Conservation (phyloP, 2,797 vertebrate species). For the Hoplostethus mediterraneus region DNA sequence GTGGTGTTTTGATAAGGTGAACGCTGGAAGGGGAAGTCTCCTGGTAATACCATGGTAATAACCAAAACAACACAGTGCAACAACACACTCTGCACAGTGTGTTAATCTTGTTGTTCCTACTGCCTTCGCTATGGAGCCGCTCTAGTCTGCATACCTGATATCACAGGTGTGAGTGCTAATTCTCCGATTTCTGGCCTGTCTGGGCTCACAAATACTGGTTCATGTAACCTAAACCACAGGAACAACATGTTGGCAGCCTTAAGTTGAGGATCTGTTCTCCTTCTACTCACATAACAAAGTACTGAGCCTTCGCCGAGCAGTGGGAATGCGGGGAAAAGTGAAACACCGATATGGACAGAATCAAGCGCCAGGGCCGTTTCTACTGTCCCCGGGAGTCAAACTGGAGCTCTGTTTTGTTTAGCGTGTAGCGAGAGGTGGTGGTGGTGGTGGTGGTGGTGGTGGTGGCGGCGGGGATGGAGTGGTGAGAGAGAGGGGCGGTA, state of each 20-base stretch:
- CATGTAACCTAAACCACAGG: not conserved
- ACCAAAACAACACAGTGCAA: no score
- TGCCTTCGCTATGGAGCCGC: not conserved
- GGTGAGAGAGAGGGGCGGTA: slow-evolving; percentile 9
- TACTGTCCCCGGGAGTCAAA: slow-evolving; percentile 7
- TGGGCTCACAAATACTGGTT: not conserved
- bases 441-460: slow-evolving; percentile 35
- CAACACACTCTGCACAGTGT: not conserved
- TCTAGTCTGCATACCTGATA: not conserved
- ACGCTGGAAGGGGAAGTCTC: not conserved
- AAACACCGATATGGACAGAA: not conserved
- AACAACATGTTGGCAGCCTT: slow-evolving; percentile 26
- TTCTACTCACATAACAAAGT: slow-evolving; percentile 1
- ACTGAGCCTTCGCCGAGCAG: not conserved
- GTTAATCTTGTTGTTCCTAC: not conserved
- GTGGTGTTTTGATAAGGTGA: slow-evolving; percentile 40
- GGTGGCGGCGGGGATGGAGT: slow-evolving; percentile 12
- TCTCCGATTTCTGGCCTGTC: slow-evolving; percentile 38
- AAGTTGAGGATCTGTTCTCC: not conserved
- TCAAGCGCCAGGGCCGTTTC: not conserved
- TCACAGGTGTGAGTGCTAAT: not conserved
- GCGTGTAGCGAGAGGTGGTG: slow-evolving; percentile 34
- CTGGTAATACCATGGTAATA: not conserved
- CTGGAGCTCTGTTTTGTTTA: slow-evolving; percentile 19
- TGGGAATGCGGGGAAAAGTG: not conserved